phyloP scores from a whole-genome alignment of 1,140 invertebrate genomes.

The Phymorhynchus buccinoides region DNA sequence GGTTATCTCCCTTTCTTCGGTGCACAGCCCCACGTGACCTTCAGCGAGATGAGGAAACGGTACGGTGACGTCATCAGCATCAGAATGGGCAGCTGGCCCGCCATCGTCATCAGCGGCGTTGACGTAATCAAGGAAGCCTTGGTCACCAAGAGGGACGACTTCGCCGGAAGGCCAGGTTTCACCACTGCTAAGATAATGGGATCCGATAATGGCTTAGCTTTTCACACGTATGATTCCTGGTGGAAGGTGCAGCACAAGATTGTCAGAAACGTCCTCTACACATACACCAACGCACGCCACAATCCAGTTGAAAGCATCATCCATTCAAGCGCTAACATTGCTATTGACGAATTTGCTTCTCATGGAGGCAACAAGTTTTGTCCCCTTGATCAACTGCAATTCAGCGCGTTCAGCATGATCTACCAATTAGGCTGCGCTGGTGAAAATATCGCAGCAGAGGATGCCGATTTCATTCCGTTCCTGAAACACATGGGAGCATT shows the following conservation, averaged over 20 bases:
- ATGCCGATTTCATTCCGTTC: conserved; percentile 37
- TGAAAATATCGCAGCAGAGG: conserved; percentile 39
- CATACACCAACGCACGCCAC: conserved; percentile 40
- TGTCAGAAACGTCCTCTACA: conserved; percentile 41
- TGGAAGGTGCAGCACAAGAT: conserved; percentile 46
- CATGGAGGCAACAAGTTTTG: conserved; percentile 43
- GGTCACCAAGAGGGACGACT: conserved; percentile 45
- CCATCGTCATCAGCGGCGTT: conserved; percentile 52
- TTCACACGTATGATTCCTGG: conserved; percentile 4
- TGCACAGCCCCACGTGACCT: conserved; percentile 39
- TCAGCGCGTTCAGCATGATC: conserved; percentile 48
- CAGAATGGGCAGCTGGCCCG: conserved; percentile 51
- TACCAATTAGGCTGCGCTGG: conserved; percentile 50
- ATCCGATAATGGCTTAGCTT: conserved; percentile 36
- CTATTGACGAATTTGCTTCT: conserved; percentile 36
- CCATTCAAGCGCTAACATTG: conserved; percentile 34
- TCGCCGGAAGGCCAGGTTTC: conserved; percentile 54
- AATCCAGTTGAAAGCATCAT: conserved; percentile 41
- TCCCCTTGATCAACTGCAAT: conserved; percentile 30
- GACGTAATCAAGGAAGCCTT: conserved; percentile 50
- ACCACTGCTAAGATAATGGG: conserved; percentile 33
- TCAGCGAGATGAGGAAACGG: conserved; percentile 31
- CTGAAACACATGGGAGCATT: conserved; percentile 42
- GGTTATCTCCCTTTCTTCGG: conserved; percentile 60
- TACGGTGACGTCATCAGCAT: conserved; percentile 59